Conservation (phyloP, 1,140 invertebrate genomes). For the Pararge aegeria region DNA sequence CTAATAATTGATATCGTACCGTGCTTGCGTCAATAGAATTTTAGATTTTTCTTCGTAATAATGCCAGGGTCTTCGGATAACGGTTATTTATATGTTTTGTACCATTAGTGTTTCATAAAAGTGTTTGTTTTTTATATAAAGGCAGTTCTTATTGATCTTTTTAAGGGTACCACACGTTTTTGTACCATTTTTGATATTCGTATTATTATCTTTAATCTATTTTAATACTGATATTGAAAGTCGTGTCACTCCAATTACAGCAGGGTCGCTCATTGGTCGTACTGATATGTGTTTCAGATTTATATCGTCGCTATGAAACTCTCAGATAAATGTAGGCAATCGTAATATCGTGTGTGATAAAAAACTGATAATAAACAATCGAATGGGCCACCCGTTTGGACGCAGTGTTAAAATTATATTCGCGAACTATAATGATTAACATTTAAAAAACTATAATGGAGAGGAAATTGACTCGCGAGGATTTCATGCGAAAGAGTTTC, state of each 20-base stretch:
- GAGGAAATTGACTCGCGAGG: slow-evolving; percentile 73
- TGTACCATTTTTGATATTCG: slow-evolving; percentile 8
- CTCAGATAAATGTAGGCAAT: slow-evolving; percentile 25
- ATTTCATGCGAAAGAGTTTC: slow-evolving; percentile 78
- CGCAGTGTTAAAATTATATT: slow-evolving; percentile 19
- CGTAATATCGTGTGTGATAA: slow-evolving; percentile 24
- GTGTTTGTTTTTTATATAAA: background rate
- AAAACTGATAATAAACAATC: slow-evolving; percentile 22
- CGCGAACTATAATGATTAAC: slow-evolving; percentile 35
- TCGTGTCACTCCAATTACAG: slow-evolving; percentile 2
- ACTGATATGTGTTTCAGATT: slow-evolving; percentile 23
- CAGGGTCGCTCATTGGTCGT: slow-evolving; percentile 12
- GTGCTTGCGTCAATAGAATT: slow-evolving; percentile 39
- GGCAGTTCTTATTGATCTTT: background rate
- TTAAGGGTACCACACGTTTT: background rate
- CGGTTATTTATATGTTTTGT: background rate
- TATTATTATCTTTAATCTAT: slow-evolving; percentile 2
- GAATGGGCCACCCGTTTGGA: slow-evolving; percentile 21
- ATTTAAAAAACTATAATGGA: slow-evolving; percentile 64
- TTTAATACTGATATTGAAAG: background rate
- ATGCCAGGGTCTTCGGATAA: slow-evolving; percentile 26
- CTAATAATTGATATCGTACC: slow-evolving; percentile 14
- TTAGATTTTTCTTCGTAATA: slow-evolving; percentile 34
- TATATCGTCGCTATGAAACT: slow-evolving; percentile 31
- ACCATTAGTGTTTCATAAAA: background rate